Evolutionary conservation across 2,797 vertebrate species (phyloP).

Genomic region (Fistularia commersonii): DNA sequence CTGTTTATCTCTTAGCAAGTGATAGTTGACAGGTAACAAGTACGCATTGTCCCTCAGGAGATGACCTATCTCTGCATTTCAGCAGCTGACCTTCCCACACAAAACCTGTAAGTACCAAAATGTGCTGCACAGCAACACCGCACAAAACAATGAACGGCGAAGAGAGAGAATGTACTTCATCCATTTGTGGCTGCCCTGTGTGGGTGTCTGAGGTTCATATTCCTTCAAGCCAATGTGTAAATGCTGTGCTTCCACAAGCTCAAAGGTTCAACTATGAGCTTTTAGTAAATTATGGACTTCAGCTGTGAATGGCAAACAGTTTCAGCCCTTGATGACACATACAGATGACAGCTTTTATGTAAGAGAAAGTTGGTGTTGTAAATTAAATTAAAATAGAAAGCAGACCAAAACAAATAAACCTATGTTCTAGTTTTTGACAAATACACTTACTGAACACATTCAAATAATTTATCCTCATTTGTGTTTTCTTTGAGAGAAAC

Average conservation of each 20-base stretch:
- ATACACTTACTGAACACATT: too few relatives aligned
- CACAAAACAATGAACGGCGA: slow-evolving; percentile 25
- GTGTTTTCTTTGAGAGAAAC: too few relatives aligned
- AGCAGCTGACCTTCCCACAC: slow-evolving; percentile 89
- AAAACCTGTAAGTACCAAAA: slow-evolving; percentile 90
- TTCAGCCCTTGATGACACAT: not conserved
- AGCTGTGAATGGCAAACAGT: not conserved
- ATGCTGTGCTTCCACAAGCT: slow-evolving; percentile 43
- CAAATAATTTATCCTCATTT: too few relatives aligned
- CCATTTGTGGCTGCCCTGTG: slow-evolving; percentile 35
- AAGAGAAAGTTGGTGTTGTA: too few relatives aligned
- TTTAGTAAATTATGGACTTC: not conserved
- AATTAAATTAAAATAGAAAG: not conserved
- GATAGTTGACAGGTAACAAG: slow-evolving; percentile 32
- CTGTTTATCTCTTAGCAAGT: slow-evolving; percentile 8
- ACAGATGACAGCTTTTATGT: not conserved
- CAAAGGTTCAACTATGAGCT: slow-evolving; percentile 25
- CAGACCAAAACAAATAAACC: slow-evolving; percentile 10
- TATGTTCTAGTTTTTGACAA: not conserved
- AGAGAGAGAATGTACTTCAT: slow-evolving; percentile 26
- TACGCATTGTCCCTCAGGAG: slow-evolving; percentile 77
- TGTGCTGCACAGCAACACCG: slow-evolving; percentile 28
- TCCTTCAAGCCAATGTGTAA: slow-evolving; percentile 43
- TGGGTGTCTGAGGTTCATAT: slow-evolving; percentile 51
- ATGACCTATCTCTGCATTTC: slow-evolving; percentile 96